Conservation (phyloP, 2,797 vertebrate species). For the Melanotaenia trifasciata region DNA sequence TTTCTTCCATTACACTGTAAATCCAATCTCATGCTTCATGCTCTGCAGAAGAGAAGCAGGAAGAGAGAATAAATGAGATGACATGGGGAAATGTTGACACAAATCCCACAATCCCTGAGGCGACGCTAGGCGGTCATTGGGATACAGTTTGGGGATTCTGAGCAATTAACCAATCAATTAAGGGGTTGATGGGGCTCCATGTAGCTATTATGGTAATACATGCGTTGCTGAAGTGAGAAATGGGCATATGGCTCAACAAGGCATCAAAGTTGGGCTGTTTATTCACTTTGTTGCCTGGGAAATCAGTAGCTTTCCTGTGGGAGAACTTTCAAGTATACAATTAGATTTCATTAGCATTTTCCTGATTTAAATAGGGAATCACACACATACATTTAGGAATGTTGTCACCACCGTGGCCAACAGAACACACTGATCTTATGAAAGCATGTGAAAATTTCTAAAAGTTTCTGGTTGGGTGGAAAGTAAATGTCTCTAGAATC, state of each 20-base stretch:
- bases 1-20: conserved; percentile 82
- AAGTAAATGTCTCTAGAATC: conserved; percentile 31
- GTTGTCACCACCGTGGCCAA: conserved; percentile 21
- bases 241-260: conserved; percentile 18
- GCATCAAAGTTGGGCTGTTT: conserved; percentile 36
- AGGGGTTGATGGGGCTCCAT: conserved; percentile 51
- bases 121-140: conserved; percentile 45
- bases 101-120: conserved; percentile 71
- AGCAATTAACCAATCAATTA: conserved; percentile 80
- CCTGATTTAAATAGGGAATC: conserved; percentile 23
- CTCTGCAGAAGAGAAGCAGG: conserved; percentile 64
- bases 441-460: conserved; percentile 28
- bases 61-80: conserved; percentile 60
- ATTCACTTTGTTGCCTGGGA: conserved; percentile 42
- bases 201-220: conserved; percentile 59
- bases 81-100: conserved; percentile 74
- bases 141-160: conserved; percentile 59
- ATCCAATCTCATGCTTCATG: conserved; percentile 85
- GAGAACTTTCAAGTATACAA: conserved; percentile 38
- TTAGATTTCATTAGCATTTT: conserved; percentile 47
- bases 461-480: conserved; percentile 31
- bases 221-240: conserved; percentile 43
- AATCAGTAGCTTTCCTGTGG: conserved; percentile 33
- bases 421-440: conserved; percentile 19
- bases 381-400: conserved; percentile 9